A percentile compares a stretch with the other conserved stretches of the same genome.
Conservation (phyloP, 2,113 vertebrate genomes). For the Ptilonorhynchus violaceus region DNA sequence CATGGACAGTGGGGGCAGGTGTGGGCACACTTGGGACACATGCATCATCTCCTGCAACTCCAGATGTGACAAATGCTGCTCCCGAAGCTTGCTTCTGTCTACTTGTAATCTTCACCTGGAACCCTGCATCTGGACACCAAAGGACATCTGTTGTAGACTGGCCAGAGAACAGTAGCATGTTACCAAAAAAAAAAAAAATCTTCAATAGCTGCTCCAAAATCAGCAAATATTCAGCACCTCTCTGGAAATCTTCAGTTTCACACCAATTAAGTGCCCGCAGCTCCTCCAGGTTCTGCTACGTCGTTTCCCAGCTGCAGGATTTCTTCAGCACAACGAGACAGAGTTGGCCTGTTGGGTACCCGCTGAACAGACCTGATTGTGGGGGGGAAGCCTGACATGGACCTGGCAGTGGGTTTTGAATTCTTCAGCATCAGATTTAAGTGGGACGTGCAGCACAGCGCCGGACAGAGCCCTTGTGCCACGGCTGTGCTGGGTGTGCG, state of each 20-base stretch:
- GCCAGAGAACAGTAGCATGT: not conserved
- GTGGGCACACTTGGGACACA: not conserved
- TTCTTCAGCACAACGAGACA: not conserved
- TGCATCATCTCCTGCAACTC: not conserved
- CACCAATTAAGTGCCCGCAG: not conserved
- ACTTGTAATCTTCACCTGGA: not conserved
- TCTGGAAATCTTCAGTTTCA: not conserved
- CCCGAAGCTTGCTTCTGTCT: not conserved
- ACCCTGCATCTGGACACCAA: not conserved
- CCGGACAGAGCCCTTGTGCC: not conserved
- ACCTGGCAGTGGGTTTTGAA: not conserved
- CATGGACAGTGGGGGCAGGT: not conserved
- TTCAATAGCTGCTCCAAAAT: not conserved
- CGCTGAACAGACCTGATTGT: not conserved
- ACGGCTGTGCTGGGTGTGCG: fast-evolving
- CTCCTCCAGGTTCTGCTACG: not conserved
- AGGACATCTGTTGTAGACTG: not conserved
- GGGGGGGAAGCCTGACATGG: not conserved
- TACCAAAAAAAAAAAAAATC: not conserved
- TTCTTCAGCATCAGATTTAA: not conserved
- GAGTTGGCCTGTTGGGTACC: not conserved
- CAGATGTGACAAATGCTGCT: not conserved
- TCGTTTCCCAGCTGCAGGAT: not conserved
- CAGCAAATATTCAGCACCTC: not conserved
- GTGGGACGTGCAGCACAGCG: not conserved